phyloP scores from a whole-genome alignment of 2,888 invertebrate genomes.

The Cyclophora albipunctata region DNA sequence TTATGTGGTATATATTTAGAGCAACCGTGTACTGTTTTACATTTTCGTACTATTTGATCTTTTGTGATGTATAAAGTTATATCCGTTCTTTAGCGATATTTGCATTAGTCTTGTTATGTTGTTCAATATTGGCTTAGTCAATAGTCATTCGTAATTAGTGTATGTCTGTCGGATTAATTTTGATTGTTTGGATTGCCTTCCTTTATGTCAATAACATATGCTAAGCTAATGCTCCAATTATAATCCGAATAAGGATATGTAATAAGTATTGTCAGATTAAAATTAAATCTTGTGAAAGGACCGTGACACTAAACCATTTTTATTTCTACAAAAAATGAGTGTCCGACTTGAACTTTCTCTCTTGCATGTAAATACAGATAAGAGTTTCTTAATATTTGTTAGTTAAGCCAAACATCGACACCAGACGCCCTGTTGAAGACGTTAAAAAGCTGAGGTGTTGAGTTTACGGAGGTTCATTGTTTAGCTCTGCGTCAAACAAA shows the following conservation, averaged over 20 bases:
- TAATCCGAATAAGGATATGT: too few species aligned
- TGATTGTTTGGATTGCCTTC: too few species aligned
- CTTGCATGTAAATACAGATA: constrained; percentile 35
- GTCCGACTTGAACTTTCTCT: constrained; percentile 24
- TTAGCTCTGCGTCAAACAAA: constrained; percentile 53
- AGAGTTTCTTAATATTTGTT: constrained; percentile 45
- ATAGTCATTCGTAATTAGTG: too few species aligned
- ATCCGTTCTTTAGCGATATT: too few species aligned
- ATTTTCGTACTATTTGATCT: constrained; percentile 1
- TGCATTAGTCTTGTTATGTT: too few species aligned
- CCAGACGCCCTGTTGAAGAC: constrained; percentile 46
- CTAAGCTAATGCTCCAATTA: too few species aligned
- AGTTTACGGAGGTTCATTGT: constrained; percentile 57
- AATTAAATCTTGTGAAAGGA: too few species aligned
- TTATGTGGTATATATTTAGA: constrained; percentile 49
- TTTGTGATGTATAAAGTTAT: not conserved
- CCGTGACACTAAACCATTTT: too few species aligned
- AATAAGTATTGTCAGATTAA: too few species aligned
- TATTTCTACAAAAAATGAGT: not conserved
- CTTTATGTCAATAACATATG: too few species aligned
- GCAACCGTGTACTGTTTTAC: constrained; percentile 29
- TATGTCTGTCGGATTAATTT: too few species aligned
- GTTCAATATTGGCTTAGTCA: too few species aligned
- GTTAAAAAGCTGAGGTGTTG: constrained; percentile 62
- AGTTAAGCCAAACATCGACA: constrained; percentile 34